Conservation (phyloP, 2,113 vertebrate species). For the Chelonoidis abingdonii region DNA sequence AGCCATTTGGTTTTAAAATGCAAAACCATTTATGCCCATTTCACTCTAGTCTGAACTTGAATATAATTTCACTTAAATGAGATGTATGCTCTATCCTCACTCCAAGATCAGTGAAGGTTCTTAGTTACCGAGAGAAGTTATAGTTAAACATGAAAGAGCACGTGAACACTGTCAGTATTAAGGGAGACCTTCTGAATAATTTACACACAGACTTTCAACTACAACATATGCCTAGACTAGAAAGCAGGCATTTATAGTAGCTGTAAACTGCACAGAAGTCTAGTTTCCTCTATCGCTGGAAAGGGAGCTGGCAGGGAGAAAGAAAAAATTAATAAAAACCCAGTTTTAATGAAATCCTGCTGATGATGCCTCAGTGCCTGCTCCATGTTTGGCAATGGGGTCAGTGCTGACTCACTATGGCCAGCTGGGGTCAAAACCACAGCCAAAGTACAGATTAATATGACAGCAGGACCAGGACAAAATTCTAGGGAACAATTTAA, state of each 20-base stretch:
- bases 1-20: neutral
- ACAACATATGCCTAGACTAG: constrained; percentile 34
- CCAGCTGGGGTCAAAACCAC: neutral
- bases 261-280: constrained; percentile 5
- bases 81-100: neutral
- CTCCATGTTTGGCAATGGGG: rapidly evolving
- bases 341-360: neutral
- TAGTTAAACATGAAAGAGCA: constrained; percentile 38
- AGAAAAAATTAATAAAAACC: neutral
- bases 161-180: neutral
- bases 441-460: neutral
- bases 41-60: constrained; percentile 40
- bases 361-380: rapidly evolving
- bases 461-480: neutral
- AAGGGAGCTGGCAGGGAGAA: constrained; percentile 23
- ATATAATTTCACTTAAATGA: neutral
- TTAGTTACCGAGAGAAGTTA: constrained; percentile 29
- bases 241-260: constrained; percentile 35
- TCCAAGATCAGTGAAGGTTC: neutral
- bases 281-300: neutral
- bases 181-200: constrained; percentile 61
- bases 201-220: constrained; percentile 8
- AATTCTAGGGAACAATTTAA: neutral
- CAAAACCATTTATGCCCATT: neutral
- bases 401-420: neutral